phyloP scores from a whole-genome alignment of 92 coral and sea anemone genomes.

The Desmophyllum pertusum region DNA sequence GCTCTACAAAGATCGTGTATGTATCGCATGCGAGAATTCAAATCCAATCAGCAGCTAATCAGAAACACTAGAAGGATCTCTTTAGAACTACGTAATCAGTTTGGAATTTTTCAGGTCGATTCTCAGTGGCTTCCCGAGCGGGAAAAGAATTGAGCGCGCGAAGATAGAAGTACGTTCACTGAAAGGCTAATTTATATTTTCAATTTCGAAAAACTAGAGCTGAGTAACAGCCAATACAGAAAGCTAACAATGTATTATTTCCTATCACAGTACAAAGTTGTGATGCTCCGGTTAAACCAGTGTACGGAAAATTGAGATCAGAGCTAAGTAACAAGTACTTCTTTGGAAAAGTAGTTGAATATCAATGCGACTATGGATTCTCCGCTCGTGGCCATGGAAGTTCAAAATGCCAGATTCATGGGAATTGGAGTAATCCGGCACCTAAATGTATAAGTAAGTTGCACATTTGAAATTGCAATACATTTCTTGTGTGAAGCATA shows the following conservation, averaged over 20 bases:
- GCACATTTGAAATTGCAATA: neutral
- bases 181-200: neutral
- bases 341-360: slow-evolving; percentile 55
- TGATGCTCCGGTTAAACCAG: slow-evolving; percentile 62
- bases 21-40: too few relatives aligned
- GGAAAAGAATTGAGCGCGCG: too few relatives aligned
- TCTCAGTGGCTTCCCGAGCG: too few relatives aligned
- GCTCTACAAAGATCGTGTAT: too few relatives aligned
- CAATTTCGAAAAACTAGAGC: neutral
- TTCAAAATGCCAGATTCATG: slow-evolving; percentile 61
- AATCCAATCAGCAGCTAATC: too few relatives aligned
- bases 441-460: slow-evolving; percentile 68
- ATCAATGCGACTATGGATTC: slow-evolving; percentile 62
- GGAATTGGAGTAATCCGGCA: slow-evolving; percentile 65
- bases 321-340: slow-evolving; percentile 51
- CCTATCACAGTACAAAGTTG: slow-evolving; percentile 64
- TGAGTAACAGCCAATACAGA: neutral
- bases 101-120: too few relatives aligned
- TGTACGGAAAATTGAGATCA: slow-evolving; percentile 29
- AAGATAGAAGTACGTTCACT: too few relatives aligned
- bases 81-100: too few relatives aligned
- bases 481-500: neutral
- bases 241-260: neutral
- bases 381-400: slow-evolving; percentile 69
- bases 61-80: too few relatives aligned